Conservation (phyloP, 2,797 vertebrate species). For the Enteromius viviparus region DNA sequence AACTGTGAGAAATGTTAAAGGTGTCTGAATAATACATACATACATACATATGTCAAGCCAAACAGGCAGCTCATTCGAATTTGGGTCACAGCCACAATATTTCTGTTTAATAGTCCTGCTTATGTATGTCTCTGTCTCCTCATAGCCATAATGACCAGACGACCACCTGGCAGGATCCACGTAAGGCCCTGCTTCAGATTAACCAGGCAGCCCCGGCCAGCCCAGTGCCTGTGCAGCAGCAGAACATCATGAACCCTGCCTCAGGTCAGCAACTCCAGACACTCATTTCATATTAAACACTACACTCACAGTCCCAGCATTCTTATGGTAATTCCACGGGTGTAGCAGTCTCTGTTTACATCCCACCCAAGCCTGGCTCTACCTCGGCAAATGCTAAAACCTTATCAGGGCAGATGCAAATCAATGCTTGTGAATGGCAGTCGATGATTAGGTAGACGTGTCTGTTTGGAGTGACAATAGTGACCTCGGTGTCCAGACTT, state of each 20-base stretch:
- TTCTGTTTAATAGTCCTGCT: neutral
- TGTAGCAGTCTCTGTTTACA: conserved; percentile 32
- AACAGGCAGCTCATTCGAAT: neutral
- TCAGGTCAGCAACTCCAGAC: conserved; percentile 75
- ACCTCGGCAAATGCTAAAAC: conserved; percentile 17
- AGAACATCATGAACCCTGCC: conserved; percentile 90
- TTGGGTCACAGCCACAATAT: neutral
- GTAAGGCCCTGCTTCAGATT: conserved; percentile 94
- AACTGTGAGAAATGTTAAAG: neutral
- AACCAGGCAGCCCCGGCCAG: conserved; percentile 87
- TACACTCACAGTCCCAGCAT: conserved; percentile 3
- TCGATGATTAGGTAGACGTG: conserved; percentile 12
- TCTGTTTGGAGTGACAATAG: conserved; percentile 21
- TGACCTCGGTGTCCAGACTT: conserved; percentile 36
- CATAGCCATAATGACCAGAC: conserved; percentile 95
- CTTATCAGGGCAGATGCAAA: conserved; percentile 29
- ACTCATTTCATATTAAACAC: conserved; percentile 11
- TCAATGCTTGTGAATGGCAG: conserved; percentile 34
- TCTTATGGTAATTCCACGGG: conserved; percentile 36
- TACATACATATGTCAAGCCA: neutral
- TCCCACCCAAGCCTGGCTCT: conserved; percentile 18
- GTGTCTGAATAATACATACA: neutral
- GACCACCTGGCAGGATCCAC: conserved; percentile 97
- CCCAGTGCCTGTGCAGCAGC: conserved; percentile 84
- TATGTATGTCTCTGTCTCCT: conserved; percentile 45